Evolutionary conservation across 1,140 invertebrate species (phyloP).

Genomic region (Apis dorsata): DNA sequence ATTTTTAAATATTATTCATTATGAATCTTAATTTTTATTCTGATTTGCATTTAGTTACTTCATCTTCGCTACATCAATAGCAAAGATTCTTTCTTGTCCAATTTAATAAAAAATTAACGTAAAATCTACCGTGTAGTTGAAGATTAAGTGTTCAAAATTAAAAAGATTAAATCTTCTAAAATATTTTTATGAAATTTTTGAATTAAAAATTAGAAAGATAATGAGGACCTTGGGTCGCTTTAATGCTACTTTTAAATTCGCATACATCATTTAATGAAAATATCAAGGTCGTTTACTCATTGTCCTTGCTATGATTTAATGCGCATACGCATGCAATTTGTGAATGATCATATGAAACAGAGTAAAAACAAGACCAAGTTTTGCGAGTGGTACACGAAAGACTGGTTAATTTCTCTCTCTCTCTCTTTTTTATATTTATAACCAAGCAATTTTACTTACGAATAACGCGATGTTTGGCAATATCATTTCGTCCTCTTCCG

Average conservation of each 20-base stretch:
- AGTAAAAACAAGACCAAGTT: not conserved
- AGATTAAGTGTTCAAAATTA: too few species aligned
- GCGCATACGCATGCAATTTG: not conserved
- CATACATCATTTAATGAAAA: not conserved
- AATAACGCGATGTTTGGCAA: constrained; percentile 94
- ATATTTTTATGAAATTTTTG: not conserved
- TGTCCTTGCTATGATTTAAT: constrained; percentile 5
- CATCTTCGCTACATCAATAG: too few species aligned
- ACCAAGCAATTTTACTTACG: constrained; percentile 82
- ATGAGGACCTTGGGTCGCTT: too few species aligned
- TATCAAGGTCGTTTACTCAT: not conserved
- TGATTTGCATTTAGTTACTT: too few species aligned
- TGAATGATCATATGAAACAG: not conserved
- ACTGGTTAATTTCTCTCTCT: not conserved
- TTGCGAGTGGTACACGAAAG: not conserved
- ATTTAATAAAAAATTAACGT: too few species aligned
- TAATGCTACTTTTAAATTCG: too few species aligned
- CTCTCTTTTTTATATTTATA: not conserved
- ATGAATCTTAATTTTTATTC: too few species aligned
- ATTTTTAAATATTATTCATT: too few species aligned
- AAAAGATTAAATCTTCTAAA: not conserved
- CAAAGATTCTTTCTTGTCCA: too few species aligned
- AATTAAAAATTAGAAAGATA: not conserved
- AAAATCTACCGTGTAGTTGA: too few species aligned
- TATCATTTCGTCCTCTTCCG: constrained; percentile 87